Percentiles rank a stretch among this genome's conserved stretches.
phyloP scores from a whole-genome alignment of 2,888 invertebrate species.

The Tribolium freemani region DNA sequence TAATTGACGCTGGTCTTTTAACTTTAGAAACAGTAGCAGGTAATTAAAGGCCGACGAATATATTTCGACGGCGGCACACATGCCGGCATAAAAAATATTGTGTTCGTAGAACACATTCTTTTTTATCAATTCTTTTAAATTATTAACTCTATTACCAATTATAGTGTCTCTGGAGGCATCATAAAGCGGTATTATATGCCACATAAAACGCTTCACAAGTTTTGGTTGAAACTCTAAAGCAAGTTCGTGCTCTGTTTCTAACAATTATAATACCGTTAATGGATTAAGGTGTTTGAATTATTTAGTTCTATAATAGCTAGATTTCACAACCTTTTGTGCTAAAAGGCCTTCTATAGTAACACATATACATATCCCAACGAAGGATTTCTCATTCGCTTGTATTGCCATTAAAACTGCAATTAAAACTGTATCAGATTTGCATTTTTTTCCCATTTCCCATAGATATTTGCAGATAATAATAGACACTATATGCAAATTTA shows the following conservation, averaged over 20 bases:
- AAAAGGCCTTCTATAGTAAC: not conserved
- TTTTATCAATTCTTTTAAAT: too few relatives aligned
- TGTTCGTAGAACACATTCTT: too few relatives aligned
- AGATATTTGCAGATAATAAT: not conserved
- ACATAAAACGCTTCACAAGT: conserved; percentile 19
- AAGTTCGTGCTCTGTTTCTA: conserved; percentile 31
- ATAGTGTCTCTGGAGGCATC: conserved; percentile 1
- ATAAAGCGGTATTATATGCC: conserved; percentile 17
- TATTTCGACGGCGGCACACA: not conserved
- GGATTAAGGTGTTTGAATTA: conserved; percentile 42
- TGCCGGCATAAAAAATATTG: not conserved
- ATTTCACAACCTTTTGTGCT: not conserved
- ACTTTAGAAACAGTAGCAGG: conserved; percentile 57
- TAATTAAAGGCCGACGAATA: conserved; percentile 55
- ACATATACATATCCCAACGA: not conserved
- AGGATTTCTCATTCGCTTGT: not conserved
- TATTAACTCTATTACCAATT: not conserved
- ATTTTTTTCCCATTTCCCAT: not conserved
- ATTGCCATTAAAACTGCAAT: not conserved
- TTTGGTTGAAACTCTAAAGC: conserved; percentile 20
- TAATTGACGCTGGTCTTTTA: conserved; percentile 54
- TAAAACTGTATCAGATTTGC: not conserved
- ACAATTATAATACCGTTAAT: conserved; percentile 36
- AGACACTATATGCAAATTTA: not conserved
- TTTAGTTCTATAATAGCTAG: conserved; percentile 19